Conservation (phyloP, 1,140 invertebrate genomes). For the Zaprionus inermis region DNA sequence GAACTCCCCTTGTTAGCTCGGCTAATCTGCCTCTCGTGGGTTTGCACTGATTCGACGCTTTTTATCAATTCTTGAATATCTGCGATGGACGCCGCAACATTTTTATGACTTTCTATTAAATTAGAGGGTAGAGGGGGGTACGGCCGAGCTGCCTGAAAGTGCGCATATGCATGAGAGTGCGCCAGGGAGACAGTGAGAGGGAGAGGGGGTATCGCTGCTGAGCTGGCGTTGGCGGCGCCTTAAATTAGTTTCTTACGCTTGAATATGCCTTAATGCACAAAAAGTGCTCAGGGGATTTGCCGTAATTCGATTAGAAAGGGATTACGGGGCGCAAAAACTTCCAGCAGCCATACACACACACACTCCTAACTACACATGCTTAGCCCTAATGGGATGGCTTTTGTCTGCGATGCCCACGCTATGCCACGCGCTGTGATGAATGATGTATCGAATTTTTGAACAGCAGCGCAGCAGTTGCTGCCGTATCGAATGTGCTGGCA, state of each 20-base stretch:
- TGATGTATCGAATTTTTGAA: constrained; percentile 80
- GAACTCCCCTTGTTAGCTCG: not conserved
- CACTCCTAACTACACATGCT: constrained; percentile 18
- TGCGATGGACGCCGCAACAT: constrained; percentile 62
- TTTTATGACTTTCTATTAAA: constrained; percentile 79
- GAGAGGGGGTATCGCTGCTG: constrained; percentile 30
- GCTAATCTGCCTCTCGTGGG: constrained; percentile 76
- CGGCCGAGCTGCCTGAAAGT: constrained; percentile 41
- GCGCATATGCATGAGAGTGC: constrained; percentile 69
- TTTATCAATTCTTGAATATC: constrained; percentile 77
- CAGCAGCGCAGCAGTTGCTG: constrained; percentile 41
- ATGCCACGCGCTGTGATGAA: constrained; percentile 73
- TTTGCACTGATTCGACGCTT: constrained; percentile 66
- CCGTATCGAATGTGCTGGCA: constrained; percentile 45
- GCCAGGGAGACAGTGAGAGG: too few species aligned
- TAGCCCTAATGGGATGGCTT: constrained; percentile 53
- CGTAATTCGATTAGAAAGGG: constrained; percentile 80
- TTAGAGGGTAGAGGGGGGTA: constrained; percentile 14
- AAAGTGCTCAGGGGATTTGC: constrained; percentile 70
- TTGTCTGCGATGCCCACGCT: constrained; percentile 25
- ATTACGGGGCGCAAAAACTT: constrained; percentile 61
- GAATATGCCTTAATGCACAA: constrained; percentile 74
- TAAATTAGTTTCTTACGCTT: constrained; percentile 82
- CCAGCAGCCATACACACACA: not conserved
- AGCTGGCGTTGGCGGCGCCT: constrained; percentile 44